phyloP scores from a whole-genome alignment of 2,797 vertebrate species.

The Pangasius sanitwongsei region DNA sequence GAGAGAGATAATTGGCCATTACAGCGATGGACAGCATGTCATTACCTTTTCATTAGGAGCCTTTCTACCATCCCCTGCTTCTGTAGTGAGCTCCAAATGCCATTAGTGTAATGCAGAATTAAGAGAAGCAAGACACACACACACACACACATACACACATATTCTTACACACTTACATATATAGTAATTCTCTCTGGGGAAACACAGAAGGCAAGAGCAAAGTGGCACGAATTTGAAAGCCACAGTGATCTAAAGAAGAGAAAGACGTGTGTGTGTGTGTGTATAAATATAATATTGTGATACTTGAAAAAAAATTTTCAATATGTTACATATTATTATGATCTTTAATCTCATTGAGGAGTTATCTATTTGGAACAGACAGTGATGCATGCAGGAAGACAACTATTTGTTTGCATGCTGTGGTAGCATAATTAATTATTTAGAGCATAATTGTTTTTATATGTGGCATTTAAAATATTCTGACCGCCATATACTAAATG shows the following conservation, averaged over 20 bases:
- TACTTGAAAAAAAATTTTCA: too few relatives aligned
- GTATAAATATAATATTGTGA: constrained; percentile 6
- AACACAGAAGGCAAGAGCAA: constrained; percentile 16
- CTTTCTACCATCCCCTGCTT: constrained; percentile 43
- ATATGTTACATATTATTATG: not conserved
- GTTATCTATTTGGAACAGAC: not conserved
- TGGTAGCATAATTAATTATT: not conserved
- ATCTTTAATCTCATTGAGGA: not conserved
- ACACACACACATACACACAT: constrained; percentile 40
- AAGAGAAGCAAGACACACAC: constrained; percentile 39
- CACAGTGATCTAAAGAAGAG: constrained; percentile 47
- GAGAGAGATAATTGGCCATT: constrained; percentile 60
- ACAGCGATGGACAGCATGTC: constrained; percentile 54
- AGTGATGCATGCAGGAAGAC: not conserved
- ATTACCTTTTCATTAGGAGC: constrained; percentile 61
- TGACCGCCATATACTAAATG: too few relatives aligned
- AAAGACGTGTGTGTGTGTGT: constrained; percentile 19
- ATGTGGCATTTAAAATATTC: not conserved
- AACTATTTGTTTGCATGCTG: not conserved
- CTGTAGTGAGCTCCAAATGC: constrained; percentile 42
- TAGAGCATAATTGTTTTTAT: not conserved
- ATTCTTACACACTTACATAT: constrained; percentile 3
- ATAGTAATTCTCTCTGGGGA: constrained; percentile 35
- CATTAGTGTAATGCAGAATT: constrained; percentile 59
- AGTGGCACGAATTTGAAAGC: constrained; percentile 40